These are phyloP conservation scores for Pyxicephalus adspersus DNA, from an alignment of 2,113 vertebrate genomes.

Conservation along the genomic window DNA sequence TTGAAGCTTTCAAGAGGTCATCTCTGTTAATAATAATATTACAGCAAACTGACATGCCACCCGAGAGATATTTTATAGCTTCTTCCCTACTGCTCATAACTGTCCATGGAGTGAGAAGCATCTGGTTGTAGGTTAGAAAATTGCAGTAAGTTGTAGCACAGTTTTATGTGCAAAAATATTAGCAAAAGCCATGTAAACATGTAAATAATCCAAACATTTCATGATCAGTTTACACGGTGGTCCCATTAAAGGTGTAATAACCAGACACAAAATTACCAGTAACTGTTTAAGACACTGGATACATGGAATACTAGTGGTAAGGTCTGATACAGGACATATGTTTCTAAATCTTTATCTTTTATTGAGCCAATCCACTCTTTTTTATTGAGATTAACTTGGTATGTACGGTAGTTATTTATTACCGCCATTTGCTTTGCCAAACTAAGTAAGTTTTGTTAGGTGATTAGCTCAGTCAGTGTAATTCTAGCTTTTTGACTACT, in stretches of 20 bases:
- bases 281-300: background rate
- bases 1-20: too few species aligned
- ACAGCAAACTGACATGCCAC: too few species aligned
- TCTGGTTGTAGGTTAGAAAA: too few species aligned
- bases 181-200: background rate
- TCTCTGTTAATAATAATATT: too few species aligned
- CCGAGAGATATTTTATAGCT: too few species aligned
- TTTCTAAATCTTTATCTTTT: conserved; percentile 5
- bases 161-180: background rate
- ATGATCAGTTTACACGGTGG: background rate
- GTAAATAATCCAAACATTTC: background rate
- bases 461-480: conserved; percentile 30
- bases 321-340: conserved; percentile 8
- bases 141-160: too few species aligned
- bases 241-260: background rate
- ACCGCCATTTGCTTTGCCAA: conserved; percentile 14
- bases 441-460: conserved; percentile 2
- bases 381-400: conserved; percentile 1
- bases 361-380: conserved; percentile 4
- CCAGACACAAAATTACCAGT: background rate
- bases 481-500: conserved; percentile 4
- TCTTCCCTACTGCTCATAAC: too few species aligned
- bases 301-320: conserved; percentile 3
- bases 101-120: too few species aligned
- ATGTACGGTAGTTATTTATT: conserved; percentile 20